Percentiles rank a stretch among this genome's conserved stretches.
Evolutionary conservation across 2,113 vertebrate genomes (phyloP).

Genomic region (Limanda limanda): DNA sequence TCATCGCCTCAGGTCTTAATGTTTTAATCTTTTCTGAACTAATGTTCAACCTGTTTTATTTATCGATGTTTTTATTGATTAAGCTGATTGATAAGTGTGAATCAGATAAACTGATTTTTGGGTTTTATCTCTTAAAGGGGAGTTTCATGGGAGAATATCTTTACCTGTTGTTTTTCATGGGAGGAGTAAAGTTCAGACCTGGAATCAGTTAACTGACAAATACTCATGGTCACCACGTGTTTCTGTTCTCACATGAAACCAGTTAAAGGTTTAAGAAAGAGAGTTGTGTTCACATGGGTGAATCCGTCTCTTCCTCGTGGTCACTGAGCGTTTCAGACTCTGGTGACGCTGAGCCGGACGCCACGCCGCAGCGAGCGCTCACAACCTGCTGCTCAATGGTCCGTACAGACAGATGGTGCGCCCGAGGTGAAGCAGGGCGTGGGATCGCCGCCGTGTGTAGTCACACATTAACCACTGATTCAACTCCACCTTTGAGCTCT

Average conservation of each 20-base stretch:
- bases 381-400: slow-evolving; percentile 55
- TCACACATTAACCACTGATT: slow-evolving; percentile 68
- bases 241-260: neutral
- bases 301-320: neutral
- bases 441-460: slow-evolving; percentile 44
- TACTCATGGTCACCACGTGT: neutral
- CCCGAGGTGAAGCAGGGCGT: slow-evolving; percentile 60
- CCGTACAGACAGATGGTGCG: slow-evolving; percentile 51
- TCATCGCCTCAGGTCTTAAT: too few relatives aligned
- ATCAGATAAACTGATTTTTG: neutral
- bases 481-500: slow-evolving; percentile 57
- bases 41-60: neutral
- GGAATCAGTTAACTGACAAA: neutral
- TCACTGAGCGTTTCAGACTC: neutral
- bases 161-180: neutral
- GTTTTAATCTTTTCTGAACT: too few relatives aligned
- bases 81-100: neutral
- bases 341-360: neutral
- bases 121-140: neutral
- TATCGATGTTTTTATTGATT: neutral
- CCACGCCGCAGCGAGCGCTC: slow-evolving; percentile 19
- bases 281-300: neutral
- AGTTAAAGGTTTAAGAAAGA: neutral
- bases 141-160: neutral
- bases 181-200: neutral